Percentiles rank a stretch among this genome's conserved stretches.
Evolutionary conservation across 1,140 invertebrate genomes (phyloP).

Genomic region (Hetaerina americana): DNA sequence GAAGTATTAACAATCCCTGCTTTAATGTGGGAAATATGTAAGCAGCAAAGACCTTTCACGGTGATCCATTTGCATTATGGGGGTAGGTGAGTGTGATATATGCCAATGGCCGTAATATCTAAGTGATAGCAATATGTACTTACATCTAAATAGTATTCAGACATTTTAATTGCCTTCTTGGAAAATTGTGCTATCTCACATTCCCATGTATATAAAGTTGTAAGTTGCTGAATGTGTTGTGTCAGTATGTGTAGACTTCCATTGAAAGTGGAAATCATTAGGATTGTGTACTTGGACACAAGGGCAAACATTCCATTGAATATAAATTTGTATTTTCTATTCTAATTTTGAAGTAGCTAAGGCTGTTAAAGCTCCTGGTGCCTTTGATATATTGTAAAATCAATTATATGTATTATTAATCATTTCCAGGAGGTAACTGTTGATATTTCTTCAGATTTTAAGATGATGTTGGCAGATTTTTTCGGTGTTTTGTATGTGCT

Average conservation of each 20-base stretch:
- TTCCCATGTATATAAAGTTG: not conserved
- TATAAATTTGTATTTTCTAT: not conserved
- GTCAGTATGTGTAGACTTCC: not conserved
- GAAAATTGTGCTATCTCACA: not conserved
- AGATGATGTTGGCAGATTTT: not conserved
- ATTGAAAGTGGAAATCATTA: too few relatives aligned
- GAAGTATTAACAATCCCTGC: too few relatives aligned
- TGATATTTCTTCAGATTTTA: slow-evolving; percentile 1
- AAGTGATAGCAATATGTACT: not conserved
- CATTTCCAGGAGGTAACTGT: not conserved
- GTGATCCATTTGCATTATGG: not conserved
- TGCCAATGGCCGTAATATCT: not conserved
- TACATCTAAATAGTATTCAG: not conserved
- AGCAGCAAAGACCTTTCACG: too few relatives aligned
- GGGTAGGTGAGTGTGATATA: not conserved
- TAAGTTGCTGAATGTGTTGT: not conserved
- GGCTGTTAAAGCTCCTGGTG: not conserved
- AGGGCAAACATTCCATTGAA: not conserved
- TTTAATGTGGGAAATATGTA: too few relatives aligned
- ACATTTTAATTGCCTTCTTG: not conserved
- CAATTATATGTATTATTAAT: not conserved
- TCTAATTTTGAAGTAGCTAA: not conserved
- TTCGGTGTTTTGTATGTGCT: not conserved
- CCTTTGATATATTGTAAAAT: not conserved
- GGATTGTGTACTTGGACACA: too few relatives aligned